Evolutionary conservation across 2,888 invertebrate species (phyloP).

Genomic region (Diabrotica balteata): DNA sequence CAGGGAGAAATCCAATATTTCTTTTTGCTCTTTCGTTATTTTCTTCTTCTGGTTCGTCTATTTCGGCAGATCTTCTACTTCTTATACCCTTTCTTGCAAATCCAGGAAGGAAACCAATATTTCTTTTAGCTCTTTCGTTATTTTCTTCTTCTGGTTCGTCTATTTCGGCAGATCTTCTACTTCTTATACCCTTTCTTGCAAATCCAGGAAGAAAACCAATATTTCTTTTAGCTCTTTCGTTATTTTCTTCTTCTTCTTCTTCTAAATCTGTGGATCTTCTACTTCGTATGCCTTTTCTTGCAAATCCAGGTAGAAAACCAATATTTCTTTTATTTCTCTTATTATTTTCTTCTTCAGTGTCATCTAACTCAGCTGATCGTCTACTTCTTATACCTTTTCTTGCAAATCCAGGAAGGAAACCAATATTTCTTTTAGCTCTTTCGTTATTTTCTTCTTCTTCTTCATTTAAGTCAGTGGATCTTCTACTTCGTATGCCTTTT

Average conservation of each 20-base stretch:
- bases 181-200: constrained; percentile 18
- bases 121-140: constrained; percentile 18
- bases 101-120: constrained; percentile 32
- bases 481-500: constrained; percentile 28
- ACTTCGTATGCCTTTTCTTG: constrained; percentile 31
- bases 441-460: constrained; percentile 12
- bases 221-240: constrained; percentile 24
- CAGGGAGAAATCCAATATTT: constrained; percentile 33
- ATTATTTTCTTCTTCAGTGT: constrained; percentile 7
- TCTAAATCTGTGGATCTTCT: constrained; percentile 15
- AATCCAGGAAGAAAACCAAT: constrained; percentile 26
- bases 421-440: constrained; percentile 23
- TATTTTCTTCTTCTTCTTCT: constrained; percentile 6
- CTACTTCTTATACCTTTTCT: constrained; percentile 24
- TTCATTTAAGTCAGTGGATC: constrained; percentile 25
- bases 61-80: constrained; percentile 24
- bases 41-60: constrained; percentile 13
- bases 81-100: constrained; percentile 24
- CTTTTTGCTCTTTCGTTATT: constrained; percentile 23
- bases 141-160: constrained; percentile 17
- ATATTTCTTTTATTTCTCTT: constrained; percentile 26
- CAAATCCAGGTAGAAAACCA: constrained; percentile 34
- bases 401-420: constrained; percentile 31
- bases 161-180: constrained; percentile 18
- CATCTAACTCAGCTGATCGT: constrained; percentile 25